Evolutionary conservation across 2,888 invertebrate genomes (phyloP), one percentile per base, ranked within the genome.

Genomic region (Hybos culiciformis): DNA sequence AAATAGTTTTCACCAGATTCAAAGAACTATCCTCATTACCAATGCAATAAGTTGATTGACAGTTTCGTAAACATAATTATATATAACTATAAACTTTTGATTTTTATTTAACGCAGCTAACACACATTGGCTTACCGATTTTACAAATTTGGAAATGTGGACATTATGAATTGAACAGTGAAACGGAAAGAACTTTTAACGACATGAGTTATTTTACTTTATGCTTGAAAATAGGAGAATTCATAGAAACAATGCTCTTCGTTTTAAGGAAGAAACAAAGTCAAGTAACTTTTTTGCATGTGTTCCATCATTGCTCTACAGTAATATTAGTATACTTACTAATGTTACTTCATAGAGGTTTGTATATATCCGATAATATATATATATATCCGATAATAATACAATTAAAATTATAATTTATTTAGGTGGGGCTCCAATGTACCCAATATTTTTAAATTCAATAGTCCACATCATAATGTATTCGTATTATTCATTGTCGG

Each of bases 391-490:
- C n/a, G 12, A 31, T 5, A 12, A 6, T 36, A 15, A 15, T 5
- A 15, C 14, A 38, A 8, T 15, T 6, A 38, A 5, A n/a, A n/a
- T n/a, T n/a, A n/a, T n/a, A n/a, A n/a, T 48, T 48, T 44, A 57
- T 59, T 36, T 66, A 83, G 84, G 80, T 54, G 78, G 75, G 15
- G 73, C 78, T 62, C 69, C 75, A 32, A 72, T 78, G 1, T 76
- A 80, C 56, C 70, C 77, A 0, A 69, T 80, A 1, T 68, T 80
- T 62, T 55, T 81, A 38, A 84, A 84, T 59, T 74, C 72, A 39
- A 62, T 70, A 1, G 73, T 84, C 3, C 84, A 84, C 54, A 71
- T 82, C 4, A 58, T 83, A n/a, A 84, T 84, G 83, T 84, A 84
- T 58, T 69, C 70, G 6, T 84, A 84, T 62, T 84, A 84, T 58